Percentiles rank a stretch among this genome's conserved stretches.
phyloP scores from a whole-genome alignment of 2,888 invertebrate species.

The Ellobium chinense region DNA sequence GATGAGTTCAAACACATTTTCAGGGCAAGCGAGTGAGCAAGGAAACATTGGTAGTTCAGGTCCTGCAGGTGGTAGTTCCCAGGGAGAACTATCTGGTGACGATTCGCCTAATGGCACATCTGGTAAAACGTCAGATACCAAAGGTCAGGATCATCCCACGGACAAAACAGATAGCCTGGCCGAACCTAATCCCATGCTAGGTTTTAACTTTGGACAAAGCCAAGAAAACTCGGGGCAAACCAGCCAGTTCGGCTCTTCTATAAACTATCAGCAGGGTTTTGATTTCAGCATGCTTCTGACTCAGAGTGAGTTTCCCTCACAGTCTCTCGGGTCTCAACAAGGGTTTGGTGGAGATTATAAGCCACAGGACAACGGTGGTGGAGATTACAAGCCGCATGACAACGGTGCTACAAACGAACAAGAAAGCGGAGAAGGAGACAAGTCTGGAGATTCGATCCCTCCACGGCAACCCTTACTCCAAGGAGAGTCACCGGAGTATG shows the following conservation, averaged over 20 bases:
- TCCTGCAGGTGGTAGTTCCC: neutral
- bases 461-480: neutral
- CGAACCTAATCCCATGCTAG: too few species aligned
- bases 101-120: too few species aligned
- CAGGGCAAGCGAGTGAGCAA: too few species aligned
- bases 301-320: neutral
- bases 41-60: too few species aligned
- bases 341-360: neutral
- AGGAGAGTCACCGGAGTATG: neutral
- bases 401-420: neutral
- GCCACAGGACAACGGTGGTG: neutral
- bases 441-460: neutral
- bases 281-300: neutral
- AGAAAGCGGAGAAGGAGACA: neutral
- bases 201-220: neutral
- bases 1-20: too few species aligned
- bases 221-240: neutral
- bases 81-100: too few species aligned
- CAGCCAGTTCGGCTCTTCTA: neutral
- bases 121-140: too few species aligned
- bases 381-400: neutral
- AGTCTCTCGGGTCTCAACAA: neutral
- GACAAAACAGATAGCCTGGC: too few species aligned
- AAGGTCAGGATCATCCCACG: too few species aligned
- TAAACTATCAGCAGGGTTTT: neutral